These are phyloP conservation scores for Eubasilissa splendida DNA, from an alignment of 2,888 invertebrate species.

Conservation along the genomic window DNA sequence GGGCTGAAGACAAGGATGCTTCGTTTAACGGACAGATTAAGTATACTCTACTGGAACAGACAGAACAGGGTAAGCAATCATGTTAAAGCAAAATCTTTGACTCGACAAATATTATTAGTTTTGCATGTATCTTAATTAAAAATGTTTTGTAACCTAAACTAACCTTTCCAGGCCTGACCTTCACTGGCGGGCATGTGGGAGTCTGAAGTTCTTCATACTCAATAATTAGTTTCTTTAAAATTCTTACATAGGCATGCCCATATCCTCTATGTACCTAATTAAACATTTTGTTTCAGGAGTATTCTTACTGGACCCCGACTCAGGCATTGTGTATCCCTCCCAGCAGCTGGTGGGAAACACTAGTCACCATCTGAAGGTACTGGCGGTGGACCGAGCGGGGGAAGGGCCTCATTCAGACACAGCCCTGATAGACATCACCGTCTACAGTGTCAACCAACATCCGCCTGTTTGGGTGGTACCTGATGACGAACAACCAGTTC, in stretches of 20 bases:
- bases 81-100: too few species aligned
- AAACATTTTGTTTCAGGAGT: constrained; percentile 69
- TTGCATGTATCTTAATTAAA: too few species aligned
- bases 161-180: too few species aligned
- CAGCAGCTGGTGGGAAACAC: constrained; percentile 78
- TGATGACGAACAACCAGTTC: constrained; percentile 80
- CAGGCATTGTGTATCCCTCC: constrained; percentile 88
- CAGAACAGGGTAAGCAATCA: constrained; percentile 64
- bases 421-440: constrained; percentile 83
- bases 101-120: too few species aligned
- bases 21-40: constrained; percentile 84
- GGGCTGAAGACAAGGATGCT: constrained; percentile 86
- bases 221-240: too few species aligned
- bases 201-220: too few species aligned
- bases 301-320: constrained; percentile 82
- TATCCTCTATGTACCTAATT: too few species aligned
- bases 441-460: constrained; percentile 86
- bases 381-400: constrained; percentile 84
- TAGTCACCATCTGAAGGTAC: constrained; percentile 75
- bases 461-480: constrained; percentile 88
- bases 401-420: constrained; percentile 77
- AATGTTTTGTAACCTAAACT: too few species aligned
- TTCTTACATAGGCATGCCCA: too few species aligned
- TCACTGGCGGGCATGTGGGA: too few species aligned
- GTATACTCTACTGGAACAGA: constrained; percentile 79